Evolutionary conservation across 1,140 invertebrate genomes (phyloP).

Genomic region (Charaxes varanes): DNA sequence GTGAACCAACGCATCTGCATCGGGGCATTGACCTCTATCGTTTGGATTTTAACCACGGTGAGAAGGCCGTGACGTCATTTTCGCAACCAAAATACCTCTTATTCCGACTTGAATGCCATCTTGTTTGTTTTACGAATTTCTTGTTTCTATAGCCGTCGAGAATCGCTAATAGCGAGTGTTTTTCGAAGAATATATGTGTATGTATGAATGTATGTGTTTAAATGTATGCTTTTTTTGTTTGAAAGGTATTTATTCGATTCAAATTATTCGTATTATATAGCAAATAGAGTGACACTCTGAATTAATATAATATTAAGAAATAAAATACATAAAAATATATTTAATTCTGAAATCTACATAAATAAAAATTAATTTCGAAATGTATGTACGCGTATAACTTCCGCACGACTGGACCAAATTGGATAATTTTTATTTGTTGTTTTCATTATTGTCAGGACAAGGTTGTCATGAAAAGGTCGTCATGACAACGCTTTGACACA

Average conservation of each 20-base stretch:
- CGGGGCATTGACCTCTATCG: constrained; percentile 40
- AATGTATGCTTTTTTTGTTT: background rate
- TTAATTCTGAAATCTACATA: no score
- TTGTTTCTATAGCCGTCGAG: constrained; percentile 11
- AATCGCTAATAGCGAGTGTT: constrained; percentile 16
- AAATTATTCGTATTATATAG: no score
- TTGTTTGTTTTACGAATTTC: constrained; percentile 18
- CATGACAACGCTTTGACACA: no score
- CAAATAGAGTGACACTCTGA: no score
- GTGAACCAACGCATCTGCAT: constrained; percentile 68
- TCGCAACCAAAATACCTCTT: constrained; percentile 47
- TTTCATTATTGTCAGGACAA: no score
- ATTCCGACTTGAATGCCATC: constrained; percentile 9
- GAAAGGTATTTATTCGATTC: background rate
- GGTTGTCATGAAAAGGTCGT: no score
- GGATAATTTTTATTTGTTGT: no score
- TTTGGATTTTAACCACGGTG: constrained; percentile 46
- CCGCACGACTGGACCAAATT: no score
- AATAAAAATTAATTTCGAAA: no score
- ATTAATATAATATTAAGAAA: no score
- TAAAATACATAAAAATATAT: no score
- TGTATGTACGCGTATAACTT: no score
- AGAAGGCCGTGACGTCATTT: constrained; percentile 55
- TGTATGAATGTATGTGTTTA: background rate
- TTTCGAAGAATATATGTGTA: background rate